Percentiles rank a stretch among this genome's conserved stretches.
Conservation (phyloP, 2,113 vertebrate genomes). For the Vulpes lagopus region DNA sequence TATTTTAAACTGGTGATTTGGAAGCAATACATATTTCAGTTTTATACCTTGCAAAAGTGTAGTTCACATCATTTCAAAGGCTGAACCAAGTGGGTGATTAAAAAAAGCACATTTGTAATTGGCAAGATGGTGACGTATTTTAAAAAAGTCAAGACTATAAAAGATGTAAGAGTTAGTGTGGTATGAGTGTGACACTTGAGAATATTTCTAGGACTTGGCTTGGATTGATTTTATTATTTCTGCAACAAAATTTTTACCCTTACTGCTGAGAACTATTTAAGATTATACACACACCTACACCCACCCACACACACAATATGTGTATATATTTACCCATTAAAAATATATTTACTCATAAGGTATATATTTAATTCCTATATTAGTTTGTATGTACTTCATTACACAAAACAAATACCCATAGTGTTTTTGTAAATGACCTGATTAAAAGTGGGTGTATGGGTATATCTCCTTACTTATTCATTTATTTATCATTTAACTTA, state of each 20-base stretch:
- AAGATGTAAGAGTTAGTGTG: background rate
- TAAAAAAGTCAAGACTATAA: background rate
- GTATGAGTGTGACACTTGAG: background rate
- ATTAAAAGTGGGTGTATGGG: background rate
- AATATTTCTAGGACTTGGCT: conserved; percentile 4
- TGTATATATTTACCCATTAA: background rate
- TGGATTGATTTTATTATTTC: conserved; percentile 34
- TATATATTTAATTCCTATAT: background rate
- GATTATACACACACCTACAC: background rate
- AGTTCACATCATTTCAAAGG: background rate
- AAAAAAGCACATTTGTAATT: background rate
- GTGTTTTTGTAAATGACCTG: background rate
- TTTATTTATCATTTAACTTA: background rate
- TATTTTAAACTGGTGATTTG: conserved; percentile 54
- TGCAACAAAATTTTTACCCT: background rate
- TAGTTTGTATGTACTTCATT: background rate
- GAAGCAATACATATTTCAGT: conserved; percentile 28
- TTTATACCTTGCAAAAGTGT: conserved; percentile 47
- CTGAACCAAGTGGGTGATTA: conserved; percentile 24
- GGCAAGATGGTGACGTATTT: background rate
- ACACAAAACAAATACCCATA: background rate
- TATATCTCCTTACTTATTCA: background rate
- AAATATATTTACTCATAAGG: background rate
- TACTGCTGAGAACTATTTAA: background rate
- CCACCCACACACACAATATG: background rate